Conservation (phyloP, 2,797 vertebrate species). For the Varecia variegata region DNA sequence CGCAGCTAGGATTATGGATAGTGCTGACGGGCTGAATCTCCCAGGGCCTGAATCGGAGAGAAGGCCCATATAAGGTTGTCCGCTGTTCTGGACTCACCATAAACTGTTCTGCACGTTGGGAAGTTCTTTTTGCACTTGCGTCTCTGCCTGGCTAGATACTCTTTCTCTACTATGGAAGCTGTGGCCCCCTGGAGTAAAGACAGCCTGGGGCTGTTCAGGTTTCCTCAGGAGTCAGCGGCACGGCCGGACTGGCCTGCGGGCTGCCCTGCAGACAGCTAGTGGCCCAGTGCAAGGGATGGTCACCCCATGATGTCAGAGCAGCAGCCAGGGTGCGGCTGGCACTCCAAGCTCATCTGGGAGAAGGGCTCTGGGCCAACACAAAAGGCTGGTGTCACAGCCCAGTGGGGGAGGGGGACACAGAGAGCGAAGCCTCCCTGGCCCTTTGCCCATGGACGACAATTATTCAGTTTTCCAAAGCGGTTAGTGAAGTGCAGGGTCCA, state of each 20-base stretch:
- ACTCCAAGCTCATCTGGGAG: neutral
- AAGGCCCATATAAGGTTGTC: constrained; percentile 42
- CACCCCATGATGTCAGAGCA: neutral
- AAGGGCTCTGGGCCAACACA: neutral
- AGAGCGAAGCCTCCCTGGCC: neutral
- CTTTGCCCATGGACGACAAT: neutral
- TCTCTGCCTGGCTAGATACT: neutral
- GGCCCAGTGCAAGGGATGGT: neutral
- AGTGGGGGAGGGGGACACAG: neutral
- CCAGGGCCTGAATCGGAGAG: neutral
- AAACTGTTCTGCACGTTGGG: neutral
- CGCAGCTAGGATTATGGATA: neutral
- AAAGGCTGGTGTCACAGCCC: constrained; percentile 26
- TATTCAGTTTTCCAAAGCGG: neutral
- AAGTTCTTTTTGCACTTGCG: neutral
- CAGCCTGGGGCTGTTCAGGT: neutral
- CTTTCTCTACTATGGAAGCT: neutral
- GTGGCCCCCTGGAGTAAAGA: neutral
- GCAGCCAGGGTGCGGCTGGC: neutral
- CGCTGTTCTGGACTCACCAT: neutral
- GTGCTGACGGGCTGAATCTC: neutral
- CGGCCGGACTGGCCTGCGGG: neutral
- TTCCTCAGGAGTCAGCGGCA: neutral
- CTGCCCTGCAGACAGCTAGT: neutral
- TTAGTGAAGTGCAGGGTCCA: neutral